phyloP scores from a whole-genome alignment of 1,140 invertebrate species.

The Drosophila repletoides region DNA sequence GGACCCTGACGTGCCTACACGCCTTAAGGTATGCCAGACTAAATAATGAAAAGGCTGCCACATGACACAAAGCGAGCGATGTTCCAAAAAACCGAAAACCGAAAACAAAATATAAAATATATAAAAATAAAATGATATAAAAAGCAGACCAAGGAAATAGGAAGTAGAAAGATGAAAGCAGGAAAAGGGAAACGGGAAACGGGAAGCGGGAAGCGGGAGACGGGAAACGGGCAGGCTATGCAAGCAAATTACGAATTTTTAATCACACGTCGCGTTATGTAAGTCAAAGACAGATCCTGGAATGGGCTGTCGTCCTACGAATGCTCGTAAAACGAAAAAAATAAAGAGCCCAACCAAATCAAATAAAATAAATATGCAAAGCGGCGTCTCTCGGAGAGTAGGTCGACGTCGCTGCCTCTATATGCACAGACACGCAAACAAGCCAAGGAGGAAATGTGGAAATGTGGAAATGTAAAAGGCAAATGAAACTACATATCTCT shows the following conservation, averaged over 20 bases:
- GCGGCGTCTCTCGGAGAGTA: constrained; percentile 63
- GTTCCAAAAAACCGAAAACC: constrained; percentile 6
- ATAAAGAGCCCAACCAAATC: constrained; percentile 56
- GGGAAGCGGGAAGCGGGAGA: not conserved
- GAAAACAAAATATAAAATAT: constrained; percentile 33
- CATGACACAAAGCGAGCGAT: constrained; percentile 34
- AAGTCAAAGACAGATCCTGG: constrained; percentile 25
- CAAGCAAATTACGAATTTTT: constrained; percentile 71
- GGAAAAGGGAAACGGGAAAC: constrained; percentile 25
- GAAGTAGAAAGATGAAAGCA: no score
- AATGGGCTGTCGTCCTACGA: constrained; percentile 1
- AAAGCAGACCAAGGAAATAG: constrained; percentile 37
- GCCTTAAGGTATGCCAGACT: constrained; percentile 54
- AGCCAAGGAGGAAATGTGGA: constrained; percentile 64
- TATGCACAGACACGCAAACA: constrained; percentile 74
- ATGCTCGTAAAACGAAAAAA: constrained; percentile 14
- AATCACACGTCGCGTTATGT: constrained; percentile 75
- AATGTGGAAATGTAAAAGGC: constrained; percentile 78
- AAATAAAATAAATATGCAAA: constrained; percentile 80
- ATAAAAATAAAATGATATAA: constrained; percentile 14
- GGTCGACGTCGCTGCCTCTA: constrained; percentile 53
- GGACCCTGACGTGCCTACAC: constrained; percentile 31
- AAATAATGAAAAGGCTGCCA: constrained; percentile 47
- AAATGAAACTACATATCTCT: constrained; percentile 72
- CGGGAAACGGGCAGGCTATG: constrained; percentile 15